These are phyloP conservation scores for Poecilus cupreus DNA, from an alignment of 2,888 invertebrate genomes.

Conservation along the genomic window DNA sequence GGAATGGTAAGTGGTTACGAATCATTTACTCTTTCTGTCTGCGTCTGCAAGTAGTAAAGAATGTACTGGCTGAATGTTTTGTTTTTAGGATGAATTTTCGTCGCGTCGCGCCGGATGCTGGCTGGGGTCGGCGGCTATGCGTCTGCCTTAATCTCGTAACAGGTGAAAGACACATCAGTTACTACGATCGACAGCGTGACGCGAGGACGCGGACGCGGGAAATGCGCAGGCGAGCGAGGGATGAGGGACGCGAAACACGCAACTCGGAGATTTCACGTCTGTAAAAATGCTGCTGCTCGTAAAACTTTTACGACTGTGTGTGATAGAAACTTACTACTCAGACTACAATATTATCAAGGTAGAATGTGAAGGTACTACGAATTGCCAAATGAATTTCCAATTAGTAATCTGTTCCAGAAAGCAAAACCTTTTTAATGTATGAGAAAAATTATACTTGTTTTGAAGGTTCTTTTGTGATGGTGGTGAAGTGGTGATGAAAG, in stretches of 20 bases:
- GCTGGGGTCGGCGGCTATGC: neutral
- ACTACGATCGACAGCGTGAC: neutral
- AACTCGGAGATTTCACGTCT: conserved; percentile 42
- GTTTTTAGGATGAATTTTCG: neutral
- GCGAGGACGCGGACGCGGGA: neutral
- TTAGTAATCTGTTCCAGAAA: conserved; percentile 31
- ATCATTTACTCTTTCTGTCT: neutral
- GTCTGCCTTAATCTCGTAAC: conserved; percentile 17
- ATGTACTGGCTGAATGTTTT: neutral
- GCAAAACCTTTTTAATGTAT: neutral
- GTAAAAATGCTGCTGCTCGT: conserved; percentile 47
- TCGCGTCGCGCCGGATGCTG: neutral
- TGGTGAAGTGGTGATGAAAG: neutral
- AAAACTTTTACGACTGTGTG: conserved; percentile 39
- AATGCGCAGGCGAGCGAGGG: neutral
- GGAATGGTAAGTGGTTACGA: neutral
- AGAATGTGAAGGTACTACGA: conserved; percentile 32
- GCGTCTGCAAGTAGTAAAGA: neutral
- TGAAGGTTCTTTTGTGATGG: no score
- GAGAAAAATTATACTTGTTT: no score
- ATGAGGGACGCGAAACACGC: conserved; percentile 16
- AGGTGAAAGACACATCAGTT: conserved; percentile 38
- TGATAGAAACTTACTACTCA: conserved; percentile 51
- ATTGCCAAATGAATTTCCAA: conserved; percentile 24
- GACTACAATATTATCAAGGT: conserved; percentile 42